Percentiles rank a stretch among this genome's conserved stretches.
Evolutionary conservation across 1,140 invertebrate species (phyloP).

Genomic region (Trichomalopsis sarcophagae): DNA sequence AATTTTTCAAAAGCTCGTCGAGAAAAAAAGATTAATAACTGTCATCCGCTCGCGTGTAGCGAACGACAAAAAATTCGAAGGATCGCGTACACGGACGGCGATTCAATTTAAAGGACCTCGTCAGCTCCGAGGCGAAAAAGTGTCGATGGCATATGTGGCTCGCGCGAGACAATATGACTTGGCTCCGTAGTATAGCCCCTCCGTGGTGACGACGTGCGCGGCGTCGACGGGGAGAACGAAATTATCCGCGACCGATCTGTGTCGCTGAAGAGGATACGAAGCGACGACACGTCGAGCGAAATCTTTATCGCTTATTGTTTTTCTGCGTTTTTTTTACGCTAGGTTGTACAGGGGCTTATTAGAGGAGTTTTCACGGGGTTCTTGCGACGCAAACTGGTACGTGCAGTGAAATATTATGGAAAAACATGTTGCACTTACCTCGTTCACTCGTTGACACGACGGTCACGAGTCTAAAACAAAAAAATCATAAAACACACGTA

Average conservation of each 20-base stretch:
- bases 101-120: constrained; percentile 27
- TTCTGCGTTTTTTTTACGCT: not conserved
- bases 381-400: too few relatives aligned
- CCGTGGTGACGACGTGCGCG: not conserved
- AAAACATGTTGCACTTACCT: too few relatives aligned
- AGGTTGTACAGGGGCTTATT: not conserved
- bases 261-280: not conserved
- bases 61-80: too few relatives aligned
- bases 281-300: not conserved
- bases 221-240: not conserved
- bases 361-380: too few relatives aligned
- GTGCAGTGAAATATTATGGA: too few relatives aligned
- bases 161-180: not conserved
- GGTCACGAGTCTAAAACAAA: too few relatives aligned
- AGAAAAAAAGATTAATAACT: too few relatives aligned
- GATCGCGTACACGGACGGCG: not conserved
- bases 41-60: too few relatives aligned
- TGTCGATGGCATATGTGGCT: constrained; percentile 33
- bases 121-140: not conserved
- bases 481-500: too few relatives aligned
- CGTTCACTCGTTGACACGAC: too few relatives aligned
- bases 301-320: constrained; percentile 4
- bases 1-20: too few relatives aligned
- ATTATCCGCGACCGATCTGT: constrained; percentile 8
- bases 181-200: too few relatives aligned